Conservation (phyloP, 30 jellyfish, hydroid and myxozoan genomes). For the Nemopilema nomurai region DNA sequence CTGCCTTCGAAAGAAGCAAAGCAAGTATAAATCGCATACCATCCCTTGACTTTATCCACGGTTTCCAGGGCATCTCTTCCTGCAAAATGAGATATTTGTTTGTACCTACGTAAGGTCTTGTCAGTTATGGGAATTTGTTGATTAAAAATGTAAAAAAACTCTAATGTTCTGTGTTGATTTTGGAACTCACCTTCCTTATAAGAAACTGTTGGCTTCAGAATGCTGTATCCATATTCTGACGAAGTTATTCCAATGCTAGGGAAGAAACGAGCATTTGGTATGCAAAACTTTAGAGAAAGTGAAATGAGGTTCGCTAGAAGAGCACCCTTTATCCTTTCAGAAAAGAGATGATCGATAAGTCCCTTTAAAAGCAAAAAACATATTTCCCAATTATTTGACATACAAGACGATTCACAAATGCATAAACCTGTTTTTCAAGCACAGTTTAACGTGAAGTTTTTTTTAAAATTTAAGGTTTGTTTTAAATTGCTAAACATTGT, state of each 20-base stretch:
- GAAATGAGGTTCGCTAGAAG: too few species aligned
- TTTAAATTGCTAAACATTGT: too few species aligned
- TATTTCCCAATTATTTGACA: too few species aligned
- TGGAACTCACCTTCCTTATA: conserved; percentile 40
- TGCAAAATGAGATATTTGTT: not conserved
- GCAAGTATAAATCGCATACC: conserved; percentile 20
- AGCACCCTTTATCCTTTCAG: too few species aligned
- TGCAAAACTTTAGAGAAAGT: not conserved
- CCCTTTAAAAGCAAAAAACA: too few species aligned
- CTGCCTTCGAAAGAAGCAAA: not conserved
- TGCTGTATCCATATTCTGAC: conserved; percentile 77
- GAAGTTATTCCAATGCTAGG: conserved; percentile 83
- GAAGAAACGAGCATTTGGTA: not conserved
- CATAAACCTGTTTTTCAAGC: too few species aligned
- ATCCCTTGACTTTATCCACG: conserved; percentile 52
- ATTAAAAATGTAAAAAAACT: too few species aligned
- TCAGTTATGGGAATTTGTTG: too few species aligned
- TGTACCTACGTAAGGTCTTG: not conserved
- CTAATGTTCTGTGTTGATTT: not conserved
- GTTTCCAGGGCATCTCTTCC: conserved; percentile 38
- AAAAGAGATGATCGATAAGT: too few species aligned
- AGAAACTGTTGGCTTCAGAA: conserved; percentile 53
- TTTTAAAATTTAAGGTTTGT: too few species aligned
- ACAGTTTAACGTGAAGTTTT: too few species aligned
- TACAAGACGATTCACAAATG: too few species aligned